Evolutionary conservation across 2,113 vertebrate species (phyloP).

Genomic region (Acrocephalus arundinaceus): DNA sequence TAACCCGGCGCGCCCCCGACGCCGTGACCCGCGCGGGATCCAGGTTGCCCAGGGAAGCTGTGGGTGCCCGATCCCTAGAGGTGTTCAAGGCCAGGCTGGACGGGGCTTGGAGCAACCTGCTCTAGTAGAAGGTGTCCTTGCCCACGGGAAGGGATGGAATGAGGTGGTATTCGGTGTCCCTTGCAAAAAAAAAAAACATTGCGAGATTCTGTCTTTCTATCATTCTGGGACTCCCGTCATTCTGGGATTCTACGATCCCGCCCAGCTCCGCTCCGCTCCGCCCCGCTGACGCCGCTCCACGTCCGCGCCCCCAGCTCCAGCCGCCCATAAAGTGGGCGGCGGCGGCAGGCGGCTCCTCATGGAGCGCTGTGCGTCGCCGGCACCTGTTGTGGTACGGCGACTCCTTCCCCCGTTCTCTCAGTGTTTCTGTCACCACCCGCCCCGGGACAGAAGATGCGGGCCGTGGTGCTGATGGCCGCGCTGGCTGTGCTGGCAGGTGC

Average conservation of each 20-base stretch:
- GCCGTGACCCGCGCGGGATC: not conserved
- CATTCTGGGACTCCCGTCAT: not conserved
- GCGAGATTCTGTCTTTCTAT: fast-evolving
- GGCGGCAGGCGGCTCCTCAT: not conserved
- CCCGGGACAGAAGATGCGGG: not conserved
- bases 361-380: not conserved
- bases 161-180: no score
- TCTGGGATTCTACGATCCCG: not conserved
- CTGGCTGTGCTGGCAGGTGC: conserved; percentile 32
- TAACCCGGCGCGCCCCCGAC: not conserved
- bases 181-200: not conserved
- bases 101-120: not conserved
- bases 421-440: not conserved
- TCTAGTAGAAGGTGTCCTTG: not conserved
- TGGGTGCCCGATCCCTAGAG: not conserved
- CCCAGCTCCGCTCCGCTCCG: not conserved
- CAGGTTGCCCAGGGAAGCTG: not conserved
- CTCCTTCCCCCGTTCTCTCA: not conserved
- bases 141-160: not conserved
- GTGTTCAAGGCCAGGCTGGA: not conserved
- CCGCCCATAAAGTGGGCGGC: not conserved
- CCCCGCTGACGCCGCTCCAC: not conserved
- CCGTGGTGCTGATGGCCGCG: not conserved
- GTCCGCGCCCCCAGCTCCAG: not conserved
- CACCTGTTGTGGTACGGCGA: not conserved